Conservation (phyloP, 2,888 invertebrate species). For the Dinocampus coccinellae region DNA sequence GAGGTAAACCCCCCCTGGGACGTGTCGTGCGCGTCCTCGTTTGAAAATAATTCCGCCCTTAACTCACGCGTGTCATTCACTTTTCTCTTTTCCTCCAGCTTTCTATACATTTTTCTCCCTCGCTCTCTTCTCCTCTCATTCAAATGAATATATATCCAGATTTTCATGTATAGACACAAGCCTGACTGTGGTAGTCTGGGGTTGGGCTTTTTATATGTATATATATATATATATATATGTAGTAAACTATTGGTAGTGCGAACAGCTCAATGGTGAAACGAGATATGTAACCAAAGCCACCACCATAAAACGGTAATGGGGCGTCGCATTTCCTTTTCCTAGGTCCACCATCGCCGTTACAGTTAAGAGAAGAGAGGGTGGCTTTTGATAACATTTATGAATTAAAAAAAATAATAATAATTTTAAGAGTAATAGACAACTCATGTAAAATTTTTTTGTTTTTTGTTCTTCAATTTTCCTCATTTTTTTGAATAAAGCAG, state of each 20-base stretch:
- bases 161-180: slow-evolving; percentile 55
- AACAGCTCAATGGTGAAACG: slow-evolving; percentile 68
- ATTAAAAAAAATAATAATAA: background rate
- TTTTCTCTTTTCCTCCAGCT: slow-evolving; percentile 5
- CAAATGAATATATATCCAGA: slow-evolving; percentile 7
- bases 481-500: too few species aligned
- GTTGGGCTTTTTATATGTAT: slow-evolving; percentile 39
- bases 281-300: slow-evolving; percentile 66
- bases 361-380: slow-evolving; percentile 1
- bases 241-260: slow-evolving; percentile 64
- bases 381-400: background rate
- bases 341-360: slow-evolving; percentile 47
- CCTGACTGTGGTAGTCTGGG: slow-evolving; percentile 50
- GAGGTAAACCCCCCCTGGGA: background rate
- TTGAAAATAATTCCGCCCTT: slow-evolving; percentile 32
- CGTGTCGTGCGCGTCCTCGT: slow-evolving; percentile 12
- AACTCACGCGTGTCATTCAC: slow-evolving; percentile 14
- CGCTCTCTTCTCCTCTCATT: background rate
- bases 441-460: background rate
- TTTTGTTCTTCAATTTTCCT: background rate
- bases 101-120: too few species aligned
- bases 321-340: slow-evolving; percentile 66
- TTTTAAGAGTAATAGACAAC: background rate
- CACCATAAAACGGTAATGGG: slow-evolving; percentile 68
- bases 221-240: background rate